A percentile compares a stretch with the other conserved stretches of the same genome.
Evolutionary conservation across 2,797 vertebrate genomes (phyloP).

Genomic region (Cirrhinus molitorella): DNA sequence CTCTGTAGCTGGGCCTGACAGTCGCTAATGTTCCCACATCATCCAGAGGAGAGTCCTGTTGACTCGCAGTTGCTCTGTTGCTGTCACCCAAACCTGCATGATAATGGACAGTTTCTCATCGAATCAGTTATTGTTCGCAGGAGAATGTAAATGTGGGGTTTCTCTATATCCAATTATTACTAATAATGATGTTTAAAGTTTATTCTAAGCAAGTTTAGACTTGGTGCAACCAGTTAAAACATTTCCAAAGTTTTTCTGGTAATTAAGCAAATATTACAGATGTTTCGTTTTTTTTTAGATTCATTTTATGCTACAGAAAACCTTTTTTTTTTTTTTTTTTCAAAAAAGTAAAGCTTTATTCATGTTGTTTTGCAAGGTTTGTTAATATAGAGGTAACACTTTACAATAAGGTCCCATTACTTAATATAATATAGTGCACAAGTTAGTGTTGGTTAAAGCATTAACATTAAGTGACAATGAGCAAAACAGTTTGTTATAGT

Average conservation of each 20-base stretch:
- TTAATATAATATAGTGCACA: background rate
- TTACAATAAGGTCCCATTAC: background rate
- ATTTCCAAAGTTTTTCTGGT: background rate
- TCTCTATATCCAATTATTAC: slow-evolving; percentile 9
- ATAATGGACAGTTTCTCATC: slow-evolving; percentile 81
- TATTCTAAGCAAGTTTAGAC: background rate
- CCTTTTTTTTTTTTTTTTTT: too few species aligned
- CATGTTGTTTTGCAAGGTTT: background rate
- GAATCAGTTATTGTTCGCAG: background rate
- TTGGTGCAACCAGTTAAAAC: background rate
- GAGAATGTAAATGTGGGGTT: slow-evolving; percentile 5
- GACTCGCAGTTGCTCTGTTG: slow-evolving; percentile 84
- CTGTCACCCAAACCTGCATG: slow-evolving; percentile 83
- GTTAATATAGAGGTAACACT: background rate
- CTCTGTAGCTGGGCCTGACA: slow-evolving; percentile 88
- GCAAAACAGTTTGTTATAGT: too few species aligned
- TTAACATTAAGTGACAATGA: background rate
- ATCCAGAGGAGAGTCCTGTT: slow-evolving; percentile 81
- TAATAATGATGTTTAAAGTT: slow-evolving; percentile 1
- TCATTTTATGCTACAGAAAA: background rate
- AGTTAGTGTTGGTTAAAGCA: background rate
- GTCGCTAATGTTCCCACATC: slow-evolving; percentile 83
- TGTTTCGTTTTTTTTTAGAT: background rate
- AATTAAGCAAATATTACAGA: background rate
- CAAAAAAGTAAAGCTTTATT: background rate